Base-by-base conservation (phyloP, 2,888 invertebrate genomes). In the Lagria hirta region DNA sequence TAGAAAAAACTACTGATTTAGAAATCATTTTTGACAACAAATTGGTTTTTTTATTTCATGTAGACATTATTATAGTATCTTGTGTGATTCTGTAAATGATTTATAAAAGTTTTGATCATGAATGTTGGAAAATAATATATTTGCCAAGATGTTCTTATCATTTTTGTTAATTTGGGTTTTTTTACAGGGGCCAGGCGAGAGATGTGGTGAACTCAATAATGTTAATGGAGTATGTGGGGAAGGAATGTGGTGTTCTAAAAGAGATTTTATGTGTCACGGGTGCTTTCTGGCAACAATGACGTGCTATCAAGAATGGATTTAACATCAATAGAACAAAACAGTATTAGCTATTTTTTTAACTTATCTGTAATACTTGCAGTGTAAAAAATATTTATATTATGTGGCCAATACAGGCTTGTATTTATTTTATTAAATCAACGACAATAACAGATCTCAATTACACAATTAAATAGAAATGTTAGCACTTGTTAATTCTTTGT, bases 241-340 rank as follows among this genome's bases (percentile, higher is more conserved):
- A 41, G 67, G 68, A 4, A 53, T 69, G 54, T 66, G 65, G 63
- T 71, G 71, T 51, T 58, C 58, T 26, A 30, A 43, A 7, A 28
- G 35, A 14, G 69, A 70, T 48, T 66, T 65, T 48, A 55, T 58
- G 29, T 72, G 72, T 52, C 65, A 69, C 45, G 72, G 72, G 13
- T 72, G 72, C 47, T 68, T 63, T 17, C 51, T 64, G 8, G 51
- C 50, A 26, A 65, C 62, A 20, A 52, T 66, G 54, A 52, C 64
- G 22, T 69, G 69, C 49, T 55, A 54, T 42, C 52, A 46, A 24
- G 43, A 49, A 45, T 26, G 41, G 41, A 46, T 35, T 29, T 43
- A 36, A 43, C 36, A 30, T 43, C 21, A 32, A 44, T 13, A 20
- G 27, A 28, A 12, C 34, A 13, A 36, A 53, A 48, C 57, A 59